Evolutionary conservation across 2,888 invertebrate genomes (phyloP), one percentile per base, ranked within the genome.

Genomic region (Chrysotoxum bicinctum): DNA sequence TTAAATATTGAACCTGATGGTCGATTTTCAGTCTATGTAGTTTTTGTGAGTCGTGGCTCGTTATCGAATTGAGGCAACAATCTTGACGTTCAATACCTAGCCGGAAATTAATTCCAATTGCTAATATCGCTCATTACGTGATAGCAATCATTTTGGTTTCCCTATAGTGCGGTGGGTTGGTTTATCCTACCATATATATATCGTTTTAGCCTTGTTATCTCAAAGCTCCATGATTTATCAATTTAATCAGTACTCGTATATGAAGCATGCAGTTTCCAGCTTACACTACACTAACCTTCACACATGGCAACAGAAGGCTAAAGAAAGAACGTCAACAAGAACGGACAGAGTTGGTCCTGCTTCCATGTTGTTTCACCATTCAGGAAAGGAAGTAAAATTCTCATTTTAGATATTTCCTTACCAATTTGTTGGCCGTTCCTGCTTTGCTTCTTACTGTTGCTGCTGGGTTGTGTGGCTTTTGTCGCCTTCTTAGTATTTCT

Each of bases 351-450:
- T 30, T 56, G 9, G n/a, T 21, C 35, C 35, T 35, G 19, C 35
- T 19, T 35, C 19, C 16, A 19, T n/a, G 14, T 50, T 14, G 50
- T 14, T 50, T 48, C 60, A 26, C 32, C 26, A 23, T 48, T 30
- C 16, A 45, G 26, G 68, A 60, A 60, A 52, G 68, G 60, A 69
- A 69, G 68, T 76, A 23, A 69, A 69, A 37, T 60, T 60, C 50
- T 76, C 69, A 26, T 26, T 58, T 60, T 76, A 60, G 76, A 60
- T 68, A 69, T 58, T 69, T 68, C 68, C 48, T 68, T 60, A 68
- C 76, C 50, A 52, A 76, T 76, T 76, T 68, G 68, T 50, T 62
- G 56, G 56, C 26, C 32, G 58, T 58, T 50, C 37, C 12, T 37
- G 37, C 14, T 37, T 14, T 37, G 37, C 5, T 37, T 37, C 14